Evolutionary conservation across 2,113 vertebrate species (phyloP).

Genomic region (pig (Sus scrofa)): T2T-Sscrofa CM000818.6:97381001-97381500

Average conservation of each 20-base stretch:
- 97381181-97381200: not conserved
- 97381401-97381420: conserved; percentile 84
- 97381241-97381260: conserved; percentile 63
- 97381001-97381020: not conserved
- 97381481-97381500: conserved; percentile 72
- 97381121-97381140: not conserved
- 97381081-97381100: conserved; percentile 27
- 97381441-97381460: conserved; percentile 86
- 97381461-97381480: conserved; percentile 79
- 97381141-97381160: conserved; percentile 1
- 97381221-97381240: conserved; percentile 47
- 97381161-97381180: conserved; percentile 31
- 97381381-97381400: conserved; percentile 84
- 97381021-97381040: not conserved
- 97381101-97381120: conserved; percentile 24
- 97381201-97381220: conserved; percentile 41
- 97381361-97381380: conserved; percentile 81
- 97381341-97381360: conserved; percentile 73
- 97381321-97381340: conserved; percentile 61
- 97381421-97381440: conserved; percentile 88
- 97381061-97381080: not conserved
- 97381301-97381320: not conserved
- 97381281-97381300: conserved; percentile 62
- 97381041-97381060: not conserved
- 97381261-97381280: conserved; percentile 67